Base-by-base conservation (phyloP, 2,113 vertebrate species). In the Cariama cristata region DNA sequence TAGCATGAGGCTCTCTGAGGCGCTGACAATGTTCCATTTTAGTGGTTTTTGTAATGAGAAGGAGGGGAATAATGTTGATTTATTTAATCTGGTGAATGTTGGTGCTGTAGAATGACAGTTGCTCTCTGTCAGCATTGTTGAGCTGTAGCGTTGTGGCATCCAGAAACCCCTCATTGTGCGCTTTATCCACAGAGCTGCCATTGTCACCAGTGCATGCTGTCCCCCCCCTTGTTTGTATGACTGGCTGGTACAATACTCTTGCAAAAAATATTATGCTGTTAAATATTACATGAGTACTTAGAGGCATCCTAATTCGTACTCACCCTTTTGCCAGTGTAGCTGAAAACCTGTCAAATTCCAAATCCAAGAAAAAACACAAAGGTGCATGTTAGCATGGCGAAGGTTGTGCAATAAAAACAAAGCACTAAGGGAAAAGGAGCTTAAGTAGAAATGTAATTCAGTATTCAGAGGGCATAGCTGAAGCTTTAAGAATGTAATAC, bases 61-160 rank as follows among this genome's bases (percentile, higher is more conserved):
- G 64, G 74, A 85, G 30, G 21, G 74, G 74, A 97, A 96, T 97
- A 96, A 97, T 96, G 89, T 92, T 94, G 97, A 94, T 96, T 97
- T 97, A 97, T 97, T 96, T 95, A 74, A 97, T 86, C 67, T 84
- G 83, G 93, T 97, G 97, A 97, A 97, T 97, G 94, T 94, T 73
- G 91, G 95, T 92, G 94, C 96, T 97, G 90, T 96, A 88, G 71
- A 94, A 79, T 7, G 72, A 97, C 97, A 97, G 94, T 97, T 93
- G 87, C 94, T 88, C 91, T 88, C 95, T 98, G 96, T 97, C 94
- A 88, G 96, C 56, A 79, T 93, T 97, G 97, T 96, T 96, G 95
- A 90, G 83, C 87, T 86, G 88, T 75, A 82, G 95, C 3, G 12
- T 84, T 84, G 90, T 68, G 82, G 86, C 85, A 86, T 79, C 93